A percentile compares a stretch with the other conserved stretches of the same genome.
Evolutionary conservation across 2,797 vertebrate genomes (phyloP).

Genomic region (Enteromius fasciolatus): DNA sequence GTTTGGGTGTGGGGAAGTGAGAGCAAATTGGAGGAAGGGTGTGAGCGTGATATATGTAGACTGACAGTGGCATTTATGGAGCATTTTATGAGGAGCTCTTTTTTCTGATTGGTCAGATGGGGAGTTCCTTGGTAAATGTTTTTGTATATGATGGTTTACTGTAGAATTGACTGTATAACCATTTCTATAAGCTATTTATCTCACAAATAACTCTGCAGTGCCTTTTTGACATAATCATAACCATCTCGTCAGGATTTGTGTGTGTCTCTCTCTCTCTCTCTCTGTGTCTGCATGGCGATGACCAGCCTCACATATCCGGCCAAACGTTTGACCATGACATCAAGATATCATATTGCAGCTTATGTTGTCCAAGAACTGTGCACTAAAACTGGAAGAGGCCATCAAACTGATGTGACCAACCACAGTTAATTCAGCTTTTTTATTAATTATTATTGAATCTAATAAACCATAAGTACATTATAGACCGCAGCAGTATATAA

Average conservation of each 20-base stretch:
- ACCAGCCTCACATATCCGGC: neutral
- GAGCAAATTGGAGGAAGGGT: constrained; percentile 6
- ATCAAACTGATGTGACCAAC: neutral
- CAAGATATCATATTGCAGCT: neutral
- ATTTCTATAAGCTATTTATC: neutral
- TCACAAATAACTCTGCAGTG: neutral
- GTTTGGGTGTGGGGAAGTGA: constrained; percentile 10
- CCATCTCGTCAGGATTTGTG: neutral
- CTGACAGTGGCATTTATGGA: constrained; percentile 18
- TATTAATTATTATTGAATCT: too few species aligned
- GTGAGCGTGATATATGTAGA: constrained; percentile 20
- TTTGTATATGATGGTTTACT: neutral
- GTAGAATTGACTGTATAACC: neutral
- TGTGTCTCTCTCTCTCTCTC: neutral
- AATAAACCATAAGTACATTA: too few species aligned
- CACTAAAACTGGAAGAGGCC: neutral
- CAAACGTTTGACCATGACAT: neutral
- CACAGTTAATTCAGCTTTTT: neutral
- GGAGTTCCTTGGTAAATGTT: neutral
- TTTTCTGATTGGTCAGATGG: neutral
- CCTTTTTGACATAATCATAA: neutral
- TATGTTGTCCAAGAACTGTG: neutral
- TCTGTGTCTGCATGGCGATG: neutral
- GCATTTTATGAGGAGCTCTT: neutral
- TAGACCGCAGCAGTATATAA: too few species aligned